Percentiles rank a stretch among this genome's conserved stretches.
Conservation (phyloP, 2,888 invertebrate genomes). For the Papilio demoleus region DNA sequence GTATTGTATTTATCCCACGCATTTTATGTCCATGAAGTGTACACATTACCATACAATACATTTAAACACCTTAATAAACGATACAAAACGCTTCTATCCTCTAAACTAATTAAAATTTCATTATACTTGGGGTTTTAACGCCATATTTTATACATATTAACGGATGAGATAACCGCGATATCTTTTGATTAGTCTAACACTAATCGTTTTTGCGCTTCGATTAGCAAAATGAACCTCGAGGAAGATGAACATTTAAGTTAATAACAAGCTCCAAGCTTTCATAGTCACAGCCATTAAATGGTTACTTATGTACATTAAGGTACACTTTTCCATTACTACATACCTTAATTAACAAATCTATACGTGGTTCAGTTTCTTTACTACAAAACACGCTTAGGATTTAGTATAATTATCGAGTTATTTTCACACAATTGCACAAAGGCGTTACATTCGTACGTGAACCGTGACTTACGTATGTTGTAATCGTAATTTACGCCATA, state of each 20-base stretch:
- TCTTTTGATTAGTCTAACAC: not conserved
- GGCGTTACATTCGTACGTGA: constrained; percentile 34
- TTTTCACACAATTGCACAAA: constrained; percentile 35
- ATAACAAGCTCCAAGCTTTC: not conserved
- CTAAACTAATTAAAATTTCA: constrained; percentile 14
- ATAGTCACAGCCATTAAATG: not conserved
- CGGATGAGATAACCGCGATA: not conserved
- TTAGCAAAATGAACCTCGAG: not conserved
- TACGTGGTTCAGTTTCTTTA: too few species aligned
- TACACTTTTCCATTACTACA: too few species aligned
- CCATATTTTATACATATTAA: not conserved
- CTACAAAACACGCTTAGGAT: constrained; percentile 41
- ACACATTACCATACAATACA: constrained; percentile 75
- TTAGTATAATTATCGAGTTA: constrained; percentile 19
- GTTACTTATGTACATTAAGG: too few species aligned
- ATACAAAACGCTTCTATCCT: constrained; percentile 69
- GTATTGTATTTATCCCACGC: constrained; percentile 62
- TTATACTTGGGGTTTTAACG: constrained; percentile 6
- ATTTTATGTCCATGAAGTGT: constrained; percentile 63
- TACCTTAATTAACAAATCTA: not conserved
- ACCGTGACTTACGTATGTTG: constrained; percentile 28
- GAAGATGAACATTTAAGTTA: not conserved
- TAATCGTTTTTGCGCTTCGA: not conserved
- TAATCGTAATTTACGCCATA: constrained; percentile 45
- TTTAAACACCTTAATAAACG: constrained; percentile 62